These are phyloP conservation scores for Ornithoptera priamus DNA, from an alignment of 2,888 invertebrate genomes.

Conservation along the genomic window DNA sequence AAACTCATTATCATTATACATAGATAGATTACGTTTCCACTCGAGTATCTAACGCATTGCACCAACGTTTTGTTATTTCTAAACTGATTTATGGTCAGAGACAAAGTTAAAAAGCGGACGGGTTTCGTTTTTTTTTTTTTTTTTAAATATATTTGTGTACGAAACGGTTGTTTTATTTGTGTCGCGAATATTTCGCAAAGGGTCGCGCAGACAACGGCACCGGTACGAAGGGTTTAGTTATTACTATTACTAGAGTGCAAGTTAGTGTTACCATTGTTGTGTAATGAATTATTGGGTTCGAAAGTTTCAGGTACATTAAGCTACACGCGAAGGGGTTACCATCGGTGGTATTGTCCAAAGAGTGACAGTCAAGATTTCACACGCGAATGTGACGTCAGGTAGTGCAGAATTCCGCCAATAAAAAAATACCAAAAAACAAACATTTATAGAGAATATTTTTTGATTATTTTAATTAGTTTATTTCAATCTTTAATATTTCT, in stretches of 20 bases:
- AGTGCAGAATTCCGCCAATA: slow-evolving; percentile 31
- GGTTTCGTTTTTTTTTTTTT: slow-evolving; percentile 55
- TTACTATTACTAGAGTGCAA: slow-evolving; percentile 73
- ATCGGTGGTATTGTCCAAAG: slow-evolving; percentile 53
- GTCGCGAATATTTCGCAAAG: slow-evolving; percentile 71
- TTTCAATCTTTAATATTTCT: too few species aligned
- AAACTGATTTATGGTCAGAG: slow-evolving; percentile 75
- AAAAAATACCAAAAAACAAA: neutral
- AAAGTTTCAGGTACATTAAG: slow-evolving; percentile 78
- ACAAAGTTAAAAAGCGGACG: slow-evolving; percentile 66
- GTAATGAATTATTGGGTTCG: slow-evolving; percentile 80
- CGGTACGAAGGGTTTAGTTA: slow-evolving; percentile 69
- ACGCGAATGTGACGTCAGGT: slow-evolving; percentile 71
- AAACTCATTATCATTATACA: slow-evolving; percentile 20
- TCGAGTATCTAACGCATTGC: slow-evolving; percentile 65
- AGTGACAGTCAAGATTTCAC: slow-evolving; percentile 72
- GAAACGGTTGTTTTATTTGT: slow-evolving; percentile 78
- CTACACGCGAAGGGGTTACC: slow-evolving; percentile 73
- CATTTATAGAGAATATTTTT: too few species aligned
- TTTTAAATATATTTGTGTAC: slow-evolving; percentile 76
- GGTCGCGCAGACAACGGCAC: slow-evolving; percentile 65
- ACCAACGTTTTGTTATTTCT: slow-evolving; percentile 65
- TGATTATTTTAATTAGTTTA: neutral
- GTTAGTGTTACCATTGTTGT: slow-evolving; percentile 73
- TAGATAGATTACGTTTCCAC: slow-evolving; percentile 66